Base-by-base conservation (phyloP, 2,113 vertebrate genomes). In the Sus scrofa region DNA sequence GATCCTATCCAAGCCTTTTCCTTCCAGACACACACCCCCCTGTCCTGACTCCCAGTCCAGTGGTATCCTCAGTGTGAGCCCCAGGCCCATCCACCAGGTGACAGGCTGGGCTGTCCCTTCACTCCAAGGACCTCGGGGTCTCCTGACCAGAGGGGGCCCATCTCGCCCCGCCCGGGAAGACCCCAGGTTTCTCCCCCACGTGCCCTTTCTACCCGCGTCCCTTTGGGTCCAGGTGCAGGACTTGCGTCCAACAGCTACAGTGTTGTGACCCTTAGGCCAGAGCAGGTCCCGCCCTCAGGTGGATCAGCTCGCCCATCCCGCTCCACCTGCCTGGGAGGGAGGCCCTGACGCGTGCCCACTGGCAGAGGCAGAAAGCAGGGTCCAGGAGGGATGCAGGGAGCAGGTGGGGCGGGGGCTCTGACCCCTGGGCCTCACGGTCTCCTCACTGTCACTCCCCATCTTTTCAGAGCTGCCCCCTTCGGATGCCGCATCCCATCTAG, bases 21-120 rank as follows among this genome's bases (percentile, higher is more conserved):
- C 32, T 0, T 8, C 2, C 26, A 20, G 22, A 7, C 18, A 0
- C 11, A 3, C 26, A 37, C 34, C 4, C 0, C 1, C 32, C 65
- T 15, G 60, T 26, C 73, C 20, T 16, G 32, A 20, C n/a, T 90
- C 62, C 30, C 60, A 15, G 65, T 86, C 44, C 9, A 2, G 7
- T 26, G 4, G 13, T 1, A 3, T 22, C 10, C 10, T 20, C 24
- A 34, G 2, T 0, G 0, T 18, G 39, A 18, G 7, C 32, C 11
- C 44, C 3, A 0, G 32, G 4, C 13, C 39, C 2, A 0, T 32
- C 71, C 32, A 13, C 26, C 14, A 18, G 44, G 11, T 0, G 0
- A 20, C 14, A 0, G 60, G 34, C 5, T 22, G 30, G 54, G 22
- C 78, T 68, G 34, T 34, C 20, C 58, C 32, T 18, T 20, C 22